A percentile compares a stretch with the other conserved stretches of the same genome.
Evolutionary conservation across 2,113 vertebrate genomes (phyloP).

Genomic region (Datnioides undecimradiatus): DNA sequence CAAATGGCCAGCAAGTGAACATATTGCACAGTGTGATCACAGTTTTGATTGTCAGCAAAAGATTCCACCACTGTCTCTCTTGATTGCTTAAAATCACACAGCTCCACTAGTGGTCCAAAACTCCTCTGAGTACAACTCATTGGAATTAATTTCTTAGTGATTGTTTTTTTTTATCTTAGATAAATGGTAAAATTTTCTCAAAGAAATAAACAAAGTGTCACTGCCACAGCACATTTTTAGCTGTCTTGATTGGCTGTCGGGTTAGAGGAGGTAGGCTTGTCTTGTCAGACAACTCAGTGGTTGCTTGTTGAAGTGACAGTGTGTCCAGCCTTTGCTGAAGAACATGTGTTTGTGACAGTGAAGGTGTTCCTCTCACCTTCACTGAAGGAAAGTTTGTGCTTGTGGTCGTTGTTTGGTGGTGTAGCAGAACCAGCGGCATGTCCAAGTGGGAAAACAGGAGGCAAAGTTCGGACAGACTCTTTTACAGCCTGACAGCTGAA

Average conservation of each 20-base stretch:
- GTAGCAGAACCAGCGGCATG: neutral
- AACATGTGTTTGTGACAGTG: constrained; percentile 31
- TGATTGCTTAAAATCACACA: too few species aligned
- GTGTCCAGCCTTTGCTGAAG: constrained; percentile 15
- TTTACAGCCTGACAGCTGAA: neutral
- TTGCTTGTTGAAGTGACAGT: constrained; percentile 25
- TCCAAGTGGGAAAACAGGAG: neutral
- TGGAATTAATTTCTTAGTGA: neutral
- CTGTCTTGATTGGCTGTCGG: neutral
- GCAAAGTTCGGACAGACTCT: neutral
- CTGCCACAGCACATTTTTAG: neutral
- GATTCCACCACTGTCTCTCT: too few species aligned
- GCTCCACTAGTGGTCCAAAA: neutral
- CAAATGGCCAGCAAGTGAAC: too few species aligned
- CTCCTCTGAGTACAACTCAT: neutral
- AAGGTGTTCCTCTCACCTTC: neutral
- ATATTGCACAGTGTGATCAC: too few species aligned
- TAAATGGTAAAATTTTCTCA: neutral
- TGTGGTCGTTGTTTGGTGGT: neutral
- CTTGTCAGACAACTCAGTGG: neutral
- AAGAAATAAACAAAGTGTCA: neutral
- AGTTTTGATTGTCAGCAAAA: too few species aligned
- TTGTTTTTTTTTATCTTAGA: neutral
- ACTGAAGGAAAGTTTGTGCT: constrained; percentile 15
- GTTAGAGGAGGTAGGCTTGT: neutral